phyloP scores from a whole-genome alignment of 2,888 invertebrate species.

The Syritta pipiens region DNA sequence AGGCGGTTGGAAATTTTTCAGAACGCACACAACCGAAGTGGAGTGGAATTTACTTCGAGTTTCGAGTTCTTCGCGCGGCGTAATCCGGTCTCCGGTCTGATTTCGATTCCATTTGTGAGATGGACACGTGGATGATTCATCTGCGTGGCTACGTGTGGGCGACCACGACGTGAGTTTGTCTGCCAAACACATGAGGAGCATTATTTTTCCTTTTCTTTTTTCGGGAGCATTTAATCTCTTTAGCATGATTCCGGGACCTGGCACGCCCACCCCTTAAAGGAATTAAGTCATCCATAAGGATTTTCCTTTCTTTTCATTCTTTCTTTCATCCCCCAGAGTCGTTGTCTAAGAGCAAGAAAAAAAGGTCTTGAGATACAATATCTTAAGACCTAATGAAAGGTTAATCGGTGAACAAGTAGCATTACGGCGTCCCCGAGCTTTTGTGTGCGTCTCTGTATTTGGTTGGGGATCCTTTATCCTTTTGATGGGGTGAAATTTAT shows the following conservation, averaged over 20 bases:
- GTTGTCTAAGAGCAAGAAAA: background rate
- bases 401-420: conserved; percentile 48
- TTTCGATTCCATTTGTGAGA: conserved; percentile 44
- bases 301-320: conserved; percentile 20
- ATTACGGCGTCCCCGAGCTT: conserved; percentile 19
- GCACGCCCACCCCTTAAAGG: background rate
- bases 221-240: conserved; percentile 27
- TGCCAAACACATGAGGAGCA: background rate
- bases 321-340: background rate
- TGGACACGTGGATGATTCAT: conserved; percentile 30
- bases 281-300: conserved; percentile 53
- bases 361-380: conserved; percentile 45
- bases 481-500: conserved; percentile 14
- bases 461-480: conserved; percentile 18
- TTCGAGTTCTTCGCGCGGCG: conserved; percentile 13
- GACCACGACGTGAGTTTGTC: background rate
- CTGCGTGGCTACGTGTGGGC: background rate
- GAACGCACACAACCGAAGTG: background rate
- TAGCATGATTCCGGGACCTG: conserved; percentile 8
- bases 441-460: conserved; percentile 13
- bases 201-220: background rate
- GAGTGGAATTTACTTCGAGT: background rate
- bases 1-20: background rate
- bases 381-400: conserved; percentile 58
- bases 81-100: conserved; percentile 59